phyloP scores from a whole-genome alignment of 1,140 invertebrate species.

The Drosophila obscura region DNA sequence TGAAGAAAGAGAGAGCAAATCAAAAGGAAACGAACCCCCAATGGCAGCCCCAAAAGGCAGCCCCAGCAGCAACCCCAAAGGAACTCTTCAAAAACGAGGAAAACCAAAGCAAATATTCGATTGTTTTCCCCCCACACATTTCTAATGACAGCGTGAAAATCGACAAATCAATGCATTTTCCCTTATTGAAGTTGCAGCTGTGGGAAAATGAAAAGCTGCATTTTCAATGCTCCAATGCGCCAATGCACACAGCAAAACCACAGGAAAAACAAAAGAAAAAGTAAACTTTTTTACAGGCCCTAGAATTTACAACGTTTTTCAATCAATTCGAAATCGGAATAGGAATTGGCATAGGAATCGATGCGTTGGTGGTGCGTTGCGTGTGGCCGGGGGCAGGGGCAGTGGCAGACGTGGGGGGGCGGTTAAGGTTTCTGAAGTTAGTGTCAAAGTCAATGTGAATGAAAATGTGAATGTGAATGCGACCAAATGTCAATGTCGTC shows the following conservation, averaged over 20 bases:
- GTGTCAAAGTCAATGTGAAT: conserved; percentile 72
- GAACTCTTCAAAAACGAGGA: background rate
- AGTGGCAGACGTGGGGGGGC: background rate
- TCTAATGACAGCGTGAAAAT: conserved; percentile 60
- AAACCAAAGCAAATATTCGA: conserved; percentile 3
- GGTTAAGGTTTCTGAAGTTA: conserved; percentile 19
- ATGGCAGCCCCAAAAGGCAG: background rate
- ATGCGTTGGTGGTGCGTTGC: background rate
- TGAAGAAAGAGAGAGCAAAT: conserved; percentile 33
- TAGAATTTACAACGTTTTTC: conserved; percentile 69
- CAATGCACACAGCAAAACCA: conserved; percentile 50
- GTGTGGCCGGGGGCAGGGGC: background rate
- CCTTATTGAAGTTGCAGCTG: conserved; percentile 32
- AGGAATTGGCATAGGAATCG: no score
- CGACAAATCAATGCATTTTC: conserved; percentile 63
- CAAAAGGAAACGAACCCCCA: conserved; percentile 8
- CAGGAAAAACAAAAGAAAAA: conserved; percentile 38
- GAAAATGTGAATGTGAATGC: conserved; percentile 68
- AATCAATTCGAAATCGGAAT: conserved; percentile 45
- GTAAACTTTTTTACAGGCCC: conserved; percentile 36
- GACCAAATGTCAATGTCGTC: conserved; percentile 74
- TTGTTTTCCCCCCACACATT: conserved; percentile 55
- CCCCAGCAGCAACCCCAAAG: background rate
- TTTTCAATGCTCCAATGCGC: conserved; percentile 60
- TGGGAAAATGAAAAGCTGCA: conserved; percentile 64